Percentiles rank a stretch among this genome's conserved stretches.
phyloP scores from a whole-genome alignment of 92 coral and sea anemone genomes.

The Zoanthus sansibaricus region DNA sequence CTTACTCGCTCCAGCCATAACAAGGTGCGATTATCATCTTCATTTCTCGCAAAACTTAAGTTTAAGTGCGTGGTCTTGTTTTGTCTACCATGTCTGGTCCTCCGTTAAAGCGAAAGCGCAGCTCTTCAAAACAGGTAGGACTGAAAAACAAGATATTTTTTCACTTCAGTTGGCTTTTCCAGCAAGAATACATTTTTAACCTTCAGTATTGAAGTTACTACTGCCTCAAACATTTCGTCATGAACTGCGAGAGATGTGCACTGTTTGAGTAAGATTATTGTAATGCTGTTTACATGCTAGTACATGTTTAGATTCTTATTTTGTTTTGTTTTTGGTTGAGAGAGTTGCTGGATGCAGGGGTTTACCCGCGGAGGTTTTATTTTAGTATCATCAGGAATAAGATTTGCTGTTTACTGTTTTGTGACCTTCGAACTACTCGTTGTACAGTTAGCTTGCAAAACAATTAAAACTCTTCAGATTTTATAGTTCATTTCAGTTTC shows the following conservation, averaged over 20 bases:
- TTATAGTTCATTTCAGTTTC: background rate
- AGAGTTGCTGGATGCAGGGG: background rate
- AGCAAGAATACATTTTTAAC: background rate
- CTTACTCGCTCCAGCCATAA: slow-evolving; percentile 5
- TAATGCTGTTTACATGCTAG: background rate
- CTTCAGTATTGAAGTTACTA: background rate
- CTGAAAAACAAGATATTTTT: background rate
- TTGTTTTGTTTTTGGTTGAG: background rate
- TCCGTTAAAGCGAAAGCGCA: slow-evolving; percentile 42
- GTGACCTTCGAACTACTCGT: background rate
- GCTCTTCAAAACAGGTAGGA: slow-evolving; percentile 39
- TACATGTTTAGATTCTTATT: background rate
- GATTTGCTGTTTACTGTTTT: background rate
- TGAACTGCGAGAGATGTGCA: background rate
- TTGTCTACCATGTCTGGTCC: slow-evolving; percentile 14
- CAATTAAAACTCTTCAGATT: background rate
- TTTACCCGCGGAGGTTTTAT: background rate
- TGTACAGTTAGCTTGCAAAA: background rate
- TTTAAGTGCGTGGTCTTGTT: background rate
- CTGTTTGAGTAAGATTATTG: background rate
- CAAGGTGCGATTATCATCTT: background rate
- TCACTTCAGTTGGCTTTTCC: background rate
- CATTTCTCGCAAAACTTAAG: background rate
- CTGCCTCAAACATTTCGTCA: background rate
- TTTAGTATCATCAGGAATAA: background rate